phyloP scores from a whole-genome alignment of 2,888 invertebrate genomes.

The Amphipoea oculea region DNA sequence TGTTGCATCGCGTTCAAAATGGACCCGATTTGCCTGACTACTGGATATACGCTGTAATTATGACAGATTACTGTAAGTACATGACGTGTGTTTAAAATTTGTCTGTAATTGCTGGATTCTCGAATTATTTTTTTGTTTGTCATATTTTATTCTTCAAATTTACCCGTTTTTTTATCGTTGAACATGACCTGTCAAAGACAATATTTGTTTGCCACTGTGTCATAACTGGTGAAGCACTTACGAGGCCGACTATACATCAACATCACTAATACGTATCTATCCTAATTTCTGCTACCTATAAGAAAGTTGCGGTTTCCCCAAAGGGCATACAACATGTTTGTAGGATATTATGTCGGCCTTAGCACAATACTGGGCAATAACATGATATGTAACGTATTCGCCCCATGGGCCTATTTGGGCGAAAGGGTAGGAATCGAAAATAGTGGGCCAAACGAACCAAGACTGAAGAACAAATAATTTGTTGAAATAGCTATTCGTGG shows the following conservation, averaged over 20 bases:
- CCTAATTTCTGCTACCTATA: constrained; percentile 16
- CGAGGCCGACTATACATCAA: background rate
- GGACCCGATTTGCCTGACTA: constrained; percentile 62
- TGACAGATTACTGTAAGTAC: constrained; percentile 45
- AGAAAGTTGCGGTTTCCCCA: constrained; percentile 53
- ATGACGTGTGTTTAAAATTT: constrained; percentile 25
- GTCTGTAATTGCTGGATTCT: background rate
- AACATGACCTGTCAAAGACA: too few relatives aligned
- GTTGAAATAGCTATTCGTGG: constrained; percentile 41
- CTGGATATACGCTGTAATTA: constrained; percentile 63
- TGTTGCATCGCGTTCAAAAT: constrained; percentile 68
- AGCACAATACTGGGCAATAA: constrained; percentile 62
- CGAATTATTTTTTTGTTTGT: background rate
- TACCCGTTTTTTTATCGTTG: background rate
- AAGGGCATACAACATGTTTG: constrained; percentile 55
- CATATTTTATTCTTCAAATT: background rate
- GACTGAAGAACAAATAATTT: constrained; percentile 37
- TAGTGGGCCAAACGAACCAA: constrained; percentile 60
- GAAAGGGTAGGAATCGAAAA: constrained; percentile 63
- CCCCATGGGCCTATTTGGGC: constrained; percentile 65
- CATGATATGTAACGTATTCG: constrained; percentile 65
- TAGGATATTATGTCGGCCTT: constrained; percentile 60
- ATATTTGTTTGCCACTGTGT: too few relatives aligned
- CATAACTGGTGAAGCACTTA: background rate
- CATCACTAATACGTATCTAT: background rate